phyloP scores from a whole-genome alignment of 2,888 invertebrate genomes.

The Parelbella ahira region DNA sequence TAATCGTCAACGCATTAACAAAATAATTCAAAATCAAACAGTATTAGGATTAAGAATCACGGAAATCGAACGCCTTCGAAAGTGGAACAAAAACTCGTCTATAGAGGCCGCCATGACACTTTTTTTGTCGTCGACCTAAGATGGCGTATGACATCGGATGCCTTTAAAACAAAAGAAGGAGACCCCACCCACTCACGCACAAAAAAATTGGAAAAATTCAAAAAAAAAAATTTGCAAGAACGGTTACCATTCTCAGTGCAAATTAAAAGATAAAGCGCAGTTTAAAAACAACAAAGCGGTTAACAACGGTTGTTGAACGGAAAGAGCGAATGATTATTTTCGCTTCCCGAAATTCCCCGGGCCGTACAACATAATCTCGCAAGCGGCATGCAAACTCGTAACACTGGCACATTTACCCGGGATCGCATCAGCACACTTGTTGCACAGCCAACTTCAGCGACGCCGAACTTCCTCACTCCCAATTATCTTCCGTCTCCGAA shows the following conservation, averaged over 20 bases:
- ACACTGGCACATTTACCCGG: constrained; percentile 74
- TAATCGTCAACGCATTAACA: no score
- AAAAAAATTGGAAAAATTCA: constrained; percentile 36
- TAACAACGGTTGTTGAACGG: constrained; percentile 30
- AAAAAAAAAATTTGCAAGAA: constrained; percentile 35
- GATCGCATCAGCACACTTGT: constrained; percentile 76
- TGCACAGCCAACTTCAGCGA: constrained; percentile 64
- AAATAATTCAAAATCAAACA: no score
- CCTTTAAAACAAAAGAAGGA: constrained; percentile 73
- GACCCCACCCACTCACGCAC: constrained; percentile 59
- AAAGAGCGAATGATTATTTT: constrained; percentile 4
- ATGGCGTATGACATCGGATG: constrained; percentile 62
- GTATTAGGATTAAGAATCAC: constrained; percentile 6
- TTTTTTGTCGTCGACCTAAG: constrained; percentile 73
- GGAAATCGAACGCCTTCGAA: constrained; percentile 23
- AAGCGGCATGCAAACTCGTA: constrained; percentile 74
- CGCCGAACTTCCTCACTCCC: constrained; percentile 48
- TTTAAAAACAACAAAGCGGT: constrained; percentile 40
- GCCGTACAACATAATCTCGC: constrained; percentile 58
- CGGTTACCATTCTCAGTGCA: constrained; percentile 25
- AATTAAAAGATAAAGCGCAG: constrained; percentile 29
- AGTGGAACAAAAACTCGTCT: constrained; percentile 34
- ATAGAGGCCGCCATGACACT: constrained; percentile 70
- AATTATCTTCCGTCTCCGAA: constrained; percentile 31
- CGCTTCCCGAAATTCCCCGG: constrained; percentile 44